These are phyloP conservation scores for Helicolenus hilgendorfi DNA, from an alignment of 2,797 vertebrate genomes.

Conservation along the genomic window DNA sequence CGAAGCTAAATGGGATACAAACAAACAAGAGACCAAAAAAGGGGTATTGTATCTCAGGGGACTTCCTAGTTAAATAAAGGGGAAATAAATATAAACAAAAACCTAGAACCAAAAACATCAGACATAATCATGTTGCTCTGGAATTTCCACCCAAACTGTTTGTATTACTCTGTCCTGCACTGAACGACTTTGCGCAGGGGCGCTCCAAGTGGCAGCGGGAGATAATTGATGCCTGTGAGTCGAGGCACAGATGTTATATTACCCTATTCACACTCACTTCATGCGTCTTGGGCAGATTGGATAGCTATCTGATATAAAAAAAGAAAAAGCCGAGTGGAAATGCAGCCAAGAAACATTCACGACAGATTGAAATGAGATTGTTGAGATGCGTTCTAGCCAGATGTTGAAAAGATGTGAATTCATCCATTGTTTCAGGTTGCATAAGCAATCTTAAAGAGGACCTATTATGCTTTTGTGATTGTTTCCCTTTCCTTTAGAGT, in stretches of 20 bases:
- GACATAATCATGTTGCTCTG: conserved; percentile 1
- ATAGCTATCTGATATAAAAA: not conserved
- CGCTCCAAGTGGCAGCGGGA: conserved; percentile 1
- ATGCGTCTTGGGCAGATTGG: not conserved
- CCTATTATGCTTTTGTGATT: no score
- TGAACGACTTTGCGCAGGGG: not conserved
- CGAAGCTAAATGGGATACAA: conserved; percentile 29
- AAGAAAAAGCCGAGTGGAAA: not conserved
- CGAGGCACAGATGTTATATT: conserved; percentile 11
- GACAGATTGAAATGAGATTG: not conserved
- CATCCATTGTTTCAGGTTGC: not conserved
- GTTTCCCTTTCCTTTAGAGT: no score
- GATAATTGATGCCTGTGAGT: conserved; percentile 10
- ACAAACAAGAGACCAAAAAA: conserved; percentile 24
- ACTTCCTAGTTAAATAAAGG: conserved; percentile 1
- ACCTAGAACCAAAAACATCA: not conserved
- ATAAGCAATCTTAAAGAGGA: not conserved
- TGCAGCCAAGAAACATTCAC: not conserved
- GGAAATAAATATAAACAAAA: conserved; percentile 25
- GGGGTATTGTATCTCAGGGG: not conserved
- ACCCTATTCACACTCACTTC: not conserved
- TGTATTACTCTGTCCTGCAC: not conserved
- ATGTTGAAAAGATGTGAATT: not conserved
- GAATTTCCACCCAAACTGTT: conserved; percentile 4
- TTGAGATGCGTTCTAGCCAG: not conserved